Conservation (phyloP, 1,140 invertebrate genomes). For the Metopolophium dirhodum region DNA sequence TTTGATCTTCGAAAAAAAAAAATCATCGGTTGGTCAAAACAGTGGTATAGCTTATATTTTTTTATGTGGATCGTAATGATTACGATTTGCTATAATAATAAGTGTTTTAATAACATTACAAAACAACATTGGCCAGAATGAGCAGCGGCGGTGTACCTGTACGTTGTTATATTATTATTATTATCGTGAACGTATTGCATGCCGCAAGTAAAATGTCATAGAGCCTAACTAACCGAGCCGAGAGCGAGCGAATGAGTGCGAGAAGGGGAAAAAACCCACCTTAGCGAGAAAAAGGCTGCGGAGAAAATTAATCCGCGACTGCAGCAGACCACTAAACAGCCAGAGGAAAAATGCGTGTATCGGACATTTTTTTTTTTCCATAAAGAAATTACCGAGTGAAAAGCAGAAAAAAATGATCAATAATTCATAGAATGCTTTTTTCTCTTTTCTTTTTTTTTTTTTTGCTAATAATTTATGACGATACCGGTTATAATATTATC, state of each 20-base stretch:
- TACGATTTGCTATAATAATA: too few relatives aligned
- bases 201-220: neutral
- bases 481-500: neutral
- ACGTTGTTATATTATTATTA: neutral
- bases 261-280: neutral
- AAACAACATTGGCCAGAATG: neutral
- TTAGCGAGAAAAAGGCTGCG: neutral
- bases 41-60: too few relatives aligned
- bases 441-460: neutral
- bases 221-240: neutral
- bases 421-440: neutral
- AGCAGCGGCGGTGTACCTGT: neutral
- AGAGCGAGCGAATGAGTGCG: too few relatives aligned
- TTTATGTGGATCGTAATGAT: too few relatives aligned
- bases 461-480: neutral
- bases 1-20: too few relatives aligned
- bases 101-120: neutral
- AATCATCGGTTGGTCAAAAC: too few relatives aligned
- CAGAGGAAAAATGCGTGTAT: constrained; percentile 3
- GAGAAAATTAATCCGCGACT: constrained; percentile 6
- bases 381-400: neutral
- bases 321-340: neutral
- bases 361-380: neutral
- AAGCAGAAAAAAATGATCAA: constrained; percentile 2
- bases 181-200: neutral